phyloP scores from a whole-genome alignment of 2,888 invertebrate genomes.

The Rotaria sp. region DNA sequence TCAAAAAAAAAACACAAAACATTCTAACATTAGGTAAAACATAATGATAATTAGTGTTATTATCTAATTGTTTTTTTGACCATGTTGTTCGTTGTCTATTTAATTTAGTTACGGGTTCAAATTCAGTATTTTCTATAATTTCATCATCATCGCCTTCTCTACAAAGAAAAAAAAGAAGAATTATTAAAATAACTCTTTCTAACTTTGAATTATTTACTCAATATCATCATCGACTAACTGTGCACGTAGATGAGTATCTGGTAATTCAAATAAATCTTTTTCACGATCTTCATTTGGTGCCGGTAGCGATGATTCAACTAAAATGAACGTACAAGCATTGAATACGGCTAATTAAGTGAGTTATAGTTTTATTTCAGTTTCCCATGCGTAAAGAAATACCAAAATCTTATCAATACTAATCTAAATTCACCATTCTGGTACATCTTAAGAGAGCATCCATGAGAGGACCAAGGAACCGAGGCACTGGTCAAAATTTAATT shows the following conservation, averaged over 20 bases:
- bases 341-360: too few relatives aligned
- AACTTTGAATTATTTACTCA: too few relatives aligned
- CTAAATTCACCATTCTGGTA: too few relatives aligned
- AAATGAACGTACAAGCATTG: neutral
- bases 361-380: too few relatives aligned
- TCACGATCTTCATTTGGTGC: neutral
- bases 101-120: neutral
- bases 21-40: constrained; percentile 29
- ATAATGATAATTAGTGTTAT: constrained; percentile 28
- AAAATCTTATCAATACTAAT: too few relatives aligned
- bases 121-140: neutral
- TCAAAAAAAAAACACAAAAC: neutral
- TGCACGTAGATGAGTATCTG: neutral
- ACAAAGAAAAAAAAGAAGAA: neutral
- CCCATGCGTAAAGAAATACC: too few relatives aligned
- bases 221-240: neutral
- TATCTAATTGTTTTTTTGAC: neutral
- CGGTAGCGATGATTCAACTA: neutral
- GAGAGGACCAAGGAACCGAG: too few relatives aligned
- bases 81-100: neutral
- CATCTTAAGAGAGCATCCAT: too few relatives aligned
- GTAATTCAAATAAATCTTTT: constrained; percentile 17
- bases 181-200: neutral
- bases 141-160: neutral
- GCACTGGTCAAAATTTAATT: too few relatives aligned